Percentiles rank a stretch among this genome's conserved stretches.
These are phyloP conservation scores for Phenacoccus solenopsis DNA, from an alignment of 1,140 invertebrate genomes.

Conservation along the genomic window DNA sequence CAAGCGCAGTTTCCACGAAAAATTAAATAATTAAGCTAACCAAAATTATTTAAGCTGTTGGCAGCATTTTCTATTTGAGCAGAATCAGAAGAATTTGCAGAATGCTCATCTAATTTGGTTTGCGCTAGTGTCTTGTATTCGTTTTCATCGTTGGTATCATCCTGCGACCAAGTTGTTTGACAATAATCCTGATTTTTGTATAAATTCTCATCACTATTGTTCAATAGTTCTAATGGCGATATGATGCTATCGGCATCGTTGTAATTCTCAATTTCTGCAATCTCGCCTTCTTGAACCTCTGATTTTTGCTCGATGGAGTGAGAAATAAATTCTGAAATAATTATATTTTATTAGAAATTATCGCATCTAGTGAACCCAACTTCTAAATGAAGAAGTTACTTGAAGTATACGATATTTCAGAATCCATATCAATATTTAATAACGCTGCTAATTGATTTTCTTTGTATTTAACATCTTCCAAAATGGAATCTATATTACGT, in stretches of 20 bases:
- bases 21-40: neutral
- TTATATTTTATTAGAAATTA: too few species aligned
- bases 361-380: too few species aligned
- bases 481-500: constrained; percentile 26
- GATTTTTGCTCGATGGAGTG: too few species aligned
- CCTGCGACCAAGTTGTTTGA: neutral
- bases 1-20: too few species aligned
- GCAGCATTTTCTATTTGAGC: neutral
- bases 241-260: neutral
- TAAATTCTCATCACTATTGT: neutral
- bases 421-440: constrained; percentile 20
- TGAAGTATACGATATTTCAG: neutral
- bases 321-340: too few species aligned
- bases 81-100: neutral
- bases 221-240: neutral
- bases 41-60: neutral
- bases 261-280: too few species aligned
- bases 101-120: neutral
- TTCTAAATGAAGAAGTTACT: too few species aligned
- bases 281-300: too few species aligned
- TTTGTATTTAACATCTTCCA: constrained; percentile 26
- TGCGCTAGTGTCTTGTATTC: neutral
- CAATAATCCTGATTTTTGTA: neutral
- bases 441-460: constrained; percentile 26
- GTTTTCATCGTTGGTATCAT: neutral